Base-by-base conservation (phyloP, 1,140 invertebrate genomes). In the Aphelenchoides fujianensis region DNA sequence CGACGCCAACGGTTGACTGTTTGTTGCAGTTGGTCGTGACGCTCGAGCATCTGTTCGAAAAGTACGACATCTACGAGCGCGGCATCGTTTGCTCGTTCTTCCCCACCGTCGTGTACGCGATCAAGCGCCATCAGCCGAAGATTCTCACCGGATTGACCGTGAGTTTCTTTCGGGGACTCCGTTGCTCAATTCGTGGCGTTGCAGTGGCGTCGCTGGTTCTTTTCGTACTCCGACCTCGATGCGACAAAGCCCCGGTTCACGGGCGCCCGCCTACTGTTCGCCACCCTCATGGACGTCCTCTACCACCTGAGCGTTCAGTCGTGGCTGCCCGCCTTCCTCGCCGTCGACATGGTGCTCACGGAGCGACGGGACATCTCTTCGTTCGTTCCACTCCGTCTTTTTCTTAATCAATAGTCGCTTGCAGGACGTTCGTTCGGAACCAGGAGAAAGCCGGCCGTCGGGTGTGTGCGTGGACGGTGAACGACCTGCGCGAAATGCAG, bases 81-180 rank as follows among this genome's bases (percentile, higher is more conserved):
- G 88, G 88, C 19, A 78, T 90, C 31, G 87, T 91, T 0, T 88
- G 89, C 31, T 89, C 89, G 36, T 91, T 91, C 84, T 89, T 88
- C 85, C 89, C 90, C 2, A 81, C 87, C n/a, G 77, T 89, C 71
- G 84, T 90, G 54, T 90, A 90, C 74, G 84, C 85, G 78, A 89
- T 90, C 85, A 86, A 85, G 85, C 67, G 70, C 5, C 72, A 72
- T 23, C 63, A 77, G 53, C 76, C 70, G n/a, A 61, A 66, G 34
- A 85, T 83, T 37, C 64, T 83, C 2, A 83, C 83, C 30, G 81
- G 80, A 71, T 37, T 66, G 9, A 32, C 32, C n/a, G n/a, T n/a
- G n/a, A n/a, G n/a, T n/a, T n/a, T n/a, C n/a, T n/a, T n/a, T n/a
- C n/a, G n/a, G n/a, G n/a, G n/a, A n/a, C n/a, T n/a, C n/a, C n/a